phyloP scores from a whole-genome alignment of 2,113 vertebrate genomes.

The Rhinopomastus cyanomelas region DNA sequence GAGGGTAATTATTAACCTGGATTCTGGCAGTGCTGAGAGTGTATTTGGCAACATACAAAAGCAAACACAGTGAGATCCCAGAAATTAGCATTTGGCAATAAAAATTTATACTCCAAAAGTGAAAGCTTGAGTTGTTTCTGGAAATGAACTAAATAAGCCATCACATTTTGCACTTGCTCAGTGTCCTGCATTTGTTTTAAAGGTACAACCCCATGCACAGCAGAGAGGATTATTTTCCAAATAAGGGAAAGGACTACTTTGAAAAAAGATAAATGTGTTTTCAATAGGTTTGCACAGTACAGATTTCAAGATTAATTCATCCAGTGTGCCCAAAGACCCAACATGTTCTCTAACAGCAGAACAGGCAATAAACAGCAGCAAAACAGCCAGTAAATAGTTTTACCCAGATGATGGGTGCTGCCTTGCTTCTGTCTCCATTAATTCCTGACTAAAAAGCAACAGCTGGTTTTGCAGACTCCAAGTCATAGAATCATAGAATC shows the following conservation, averaged over 20 bases:
- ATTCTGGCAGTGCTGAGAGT: background rate
- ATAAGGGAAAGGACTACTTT: background rate
- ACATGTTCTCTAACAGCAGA: background rate
- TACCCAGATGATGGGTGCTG: accelerated
- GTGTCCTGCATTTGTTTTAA: background rate
- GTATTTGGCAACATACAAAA: background rate
- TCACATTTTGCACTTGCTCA: background rate
- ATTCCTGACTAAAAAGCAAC: background rate
- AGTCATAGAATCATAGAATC: too few relatives aligned
- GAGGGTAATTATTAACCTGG: background rate
- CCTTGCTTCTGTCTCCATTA: background rate
- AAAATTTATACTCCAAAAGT: background rate
- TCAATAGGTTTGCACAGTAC: background rate
- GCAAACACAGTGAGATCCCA: background rate
- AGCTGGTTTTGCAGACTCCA: background rate
- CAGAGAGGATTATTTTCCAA: background rate
- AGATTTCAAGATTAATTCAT: background rate
- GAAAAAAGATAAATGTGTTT: background rate
- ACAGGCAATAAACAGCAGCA: background rate
- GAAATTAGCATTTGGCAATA: background rate
- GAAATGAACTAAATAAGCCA: background rate
- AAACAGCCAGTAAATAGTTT: background rate
- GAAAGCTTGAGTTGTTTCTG: background rate
- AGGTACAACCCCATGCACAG: background rate
- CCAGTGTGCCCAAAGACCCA: background rate